Evolutionary conservation across 2,113 vertebrate genomes (phyloP).

Genomic region (Callaeas wilsoni): DNA sequence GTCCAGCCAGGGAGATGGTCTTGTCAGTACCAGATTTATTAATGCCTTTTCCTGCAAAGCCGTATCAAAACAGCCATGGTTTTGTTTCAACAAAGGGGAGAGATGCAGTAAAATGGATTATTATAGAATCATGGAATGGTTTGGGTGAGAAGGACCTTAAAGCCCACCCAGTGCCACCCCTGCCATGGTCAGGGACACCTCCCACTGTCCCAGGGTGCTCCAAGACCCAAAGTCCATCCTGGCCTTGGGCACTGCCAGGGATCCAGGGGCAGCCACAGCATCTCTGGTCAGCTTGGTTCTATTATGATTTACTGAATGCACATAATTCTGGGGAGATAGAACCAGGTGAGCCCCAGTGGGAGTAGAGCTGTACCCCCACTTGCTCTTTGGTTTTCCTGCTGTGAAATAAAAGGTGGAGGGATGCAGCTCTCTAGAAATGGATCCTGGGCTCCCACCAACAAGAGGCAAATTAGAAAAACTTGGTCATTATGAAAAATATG

Average conservation of each 20-base stretch:
- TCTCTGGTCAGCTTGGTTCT: accelerated
- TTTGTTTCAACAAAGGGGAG: background rate
- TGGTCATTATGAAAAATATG: background rate
- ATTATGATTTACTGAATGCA: accelerated
- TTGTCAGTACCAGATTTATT: background rate
- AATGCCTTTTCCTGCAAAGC: background rate
- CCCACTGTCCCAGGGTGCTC: background rate
- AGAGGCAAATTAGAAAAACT: background rate
- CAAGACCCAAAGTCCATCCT: background rate
- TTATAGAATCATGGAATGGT: background rate
- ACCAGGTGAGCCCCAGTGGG: background rate
- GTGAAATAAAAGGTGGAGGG: background rate
- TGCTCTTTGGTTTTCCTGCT: background rate
- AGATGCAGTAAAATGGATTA: background rate
- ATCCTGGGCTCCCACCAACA: background rate
- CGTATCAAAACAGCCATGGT: background rate
- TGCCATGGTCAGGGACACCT: background rate
- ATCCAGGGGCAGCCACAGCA: background rate
- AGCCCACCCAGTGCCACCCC: background rate
- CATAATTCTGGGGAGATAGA: background rate
- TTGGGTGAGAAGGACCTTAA: background rate
- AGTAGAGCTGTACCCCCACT: background rate
- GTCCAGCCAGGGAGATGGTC: background rate
- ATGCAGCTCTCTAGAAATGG: background rate
- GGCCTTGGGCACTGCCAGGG: background rate